These are phyloP conservation scores for Xiphorhynchus elegans DNA, from an alignment of 2,113 vertebrate genomes.

Conservation along the genomic window DNA sequence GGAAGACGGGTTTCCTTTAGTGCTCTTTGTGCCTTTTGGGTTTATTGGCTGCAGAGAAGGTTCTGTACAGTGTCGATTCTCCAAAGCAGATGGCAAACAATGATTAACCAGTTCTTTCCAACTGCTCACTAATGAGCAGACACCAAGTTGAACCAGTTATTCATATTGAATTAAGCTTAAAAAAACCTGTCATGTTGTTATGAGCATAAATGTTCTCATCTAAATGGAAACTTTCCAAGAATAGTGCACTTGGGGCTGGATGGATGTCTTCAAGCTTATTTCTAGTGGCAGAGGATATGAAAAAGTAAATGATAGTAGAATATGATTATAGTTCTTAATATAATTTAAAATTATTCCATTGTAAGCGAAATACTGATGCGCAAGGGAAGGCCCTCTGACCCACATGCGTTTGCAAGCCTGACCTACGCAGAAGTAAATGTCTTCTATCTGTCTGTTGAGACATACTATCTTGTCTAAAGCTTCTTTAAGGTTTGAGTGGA, in stretches of 20 bases:
- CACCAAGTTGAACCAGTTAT: constrained; percentile 8
- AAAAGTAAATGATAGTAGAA: background rate
- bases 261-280: constrained; percentile 17
- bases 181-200: background rate
- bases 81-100: constrained; percentile 25
- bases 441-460: background rate
- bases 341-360: constrained; percentile 12
- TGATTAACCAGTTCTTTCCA: constrained; percentile 58
- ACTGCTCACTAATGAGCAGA: background rate
- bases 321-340: background rate
- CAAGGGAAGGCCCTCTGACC: background rate
- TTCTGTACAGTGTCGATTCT: background rate
- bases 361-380: constrained; percentile 16
- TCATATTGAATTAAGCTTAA: background rate
- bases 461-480: background rate
- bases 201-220: background rate
- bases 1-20: constrained; percentile 24
- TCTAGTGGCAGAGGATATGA: constrained; percentile 22
- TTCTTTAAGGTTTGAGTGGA: background rate
- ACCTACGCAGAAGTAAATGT: background rate
- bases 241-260: background rate
- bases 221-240: constrained; percentile 3
- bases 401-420: background rate
- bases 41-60: constrained; percentile 4
- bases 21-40: background rate